Conservation (phyloP, 2,797 vertebrate genomes). For the Sebastes glaucus region DNA sequence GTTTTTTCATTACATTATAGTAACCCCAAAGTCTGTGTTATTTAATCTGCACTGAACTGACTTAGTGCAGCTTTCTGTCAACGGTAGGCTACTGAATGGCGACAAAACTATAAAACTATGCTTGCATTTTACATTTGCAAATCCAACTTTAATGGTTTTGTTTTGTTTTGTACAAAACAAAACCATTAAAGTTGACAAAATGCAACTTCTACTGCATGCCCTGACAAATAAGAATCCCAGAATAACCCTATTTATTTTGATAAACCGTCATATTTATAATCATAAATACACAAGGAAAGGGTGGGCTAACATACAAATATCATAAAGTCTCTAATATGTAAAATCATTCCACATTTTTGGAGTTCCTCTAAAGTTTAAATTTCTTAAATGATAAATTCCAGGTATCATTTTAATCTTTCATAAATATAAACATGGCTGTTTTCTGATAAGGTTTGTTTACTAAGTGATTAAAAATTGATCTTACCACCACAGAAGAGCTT, state of each 20-base stretch:
- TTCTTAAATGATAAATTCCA: background rate
- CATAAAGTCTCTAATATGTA: background rate
- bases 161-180: no score
- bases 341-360: background rate
- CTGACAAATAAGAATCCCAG: background rate
- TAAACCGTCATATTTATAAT: background rate
- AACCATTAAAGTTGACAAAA: background rate
- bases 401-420: background rate
- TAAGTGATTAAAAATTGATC: background rate
- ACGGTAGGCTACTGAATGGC: background rate
- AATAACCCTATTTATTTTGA: background rate
- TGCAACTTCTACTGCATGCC: background rate
- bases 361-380: background rate
- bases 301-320: background rate
- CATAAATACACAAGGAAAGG: background rate
- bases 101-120: background rate
- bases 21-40: background rate
- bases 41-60: background rate
- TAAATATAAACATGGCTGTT: background rate
- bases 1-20: background rate
- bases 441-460: background rate
- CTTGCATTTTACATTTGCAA: background rate
- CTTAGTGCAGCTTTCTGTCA: background rate
- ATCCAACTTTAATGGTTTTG: no score
- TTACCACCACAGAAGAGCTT: slow-evolving; percentile 46